Conservation (phyloP, 2,888 invertebrate species). For the Gibbula magus region DNA sequence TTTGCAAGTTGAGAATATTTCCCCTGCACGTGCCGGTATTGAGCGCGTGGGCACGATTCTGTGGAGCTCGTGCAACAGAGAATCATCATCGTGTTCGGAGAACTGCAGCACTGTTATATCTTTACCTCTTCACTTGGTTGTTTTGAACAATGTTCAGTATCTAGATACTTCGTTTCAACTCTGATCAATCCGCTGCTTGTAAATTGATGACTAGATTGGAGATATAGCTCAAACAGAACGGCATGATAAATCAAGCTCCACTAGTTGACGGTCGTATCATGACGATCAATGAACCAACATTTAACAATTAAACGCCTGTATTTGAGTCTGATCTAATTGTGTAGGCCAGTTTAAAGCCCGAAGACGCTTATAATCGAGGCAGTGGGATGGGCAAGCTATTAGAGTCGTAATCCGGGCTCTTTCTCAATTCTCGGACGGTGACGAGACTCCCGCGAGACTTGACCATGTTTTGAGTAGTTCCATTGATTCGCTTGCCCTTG, state of each 20-base stretch:
- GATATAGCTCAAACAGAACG: no score
- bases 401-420: neutral
- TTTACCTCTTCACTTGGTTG: no score
- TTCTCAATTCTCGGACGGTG: conserved; percentile 1
- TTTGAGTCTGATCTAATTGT: conserved; percentile 8
- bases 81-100: no score
- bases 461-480: neutral
- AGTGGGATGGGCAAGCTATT: neutral
- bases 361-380: neutral
- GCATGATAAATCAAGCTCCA: no score
- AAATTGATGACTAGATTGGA: no score
- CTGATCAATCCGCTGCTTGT: no score
- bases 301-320: neutral
- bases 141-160: no score
- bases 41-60: neutral
- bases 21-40: neutral
- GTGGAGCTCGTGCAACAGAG: no score
- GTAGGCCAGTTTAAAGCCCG: neutral
- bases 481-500: conserved; percentile 8
- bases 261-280: no score
- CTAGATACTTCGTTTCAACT: no score
- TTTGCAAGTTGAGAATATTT: conserved; percentile 8
- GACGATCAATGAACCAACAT: neutral
- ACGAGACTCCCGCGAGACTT: conserved; percentile 11
- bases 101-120: no score